Evolutionary conservation across 2,113 vertebrate genomes (phyloP).

Genomic region (Protomyctophum bolini): DNA sequence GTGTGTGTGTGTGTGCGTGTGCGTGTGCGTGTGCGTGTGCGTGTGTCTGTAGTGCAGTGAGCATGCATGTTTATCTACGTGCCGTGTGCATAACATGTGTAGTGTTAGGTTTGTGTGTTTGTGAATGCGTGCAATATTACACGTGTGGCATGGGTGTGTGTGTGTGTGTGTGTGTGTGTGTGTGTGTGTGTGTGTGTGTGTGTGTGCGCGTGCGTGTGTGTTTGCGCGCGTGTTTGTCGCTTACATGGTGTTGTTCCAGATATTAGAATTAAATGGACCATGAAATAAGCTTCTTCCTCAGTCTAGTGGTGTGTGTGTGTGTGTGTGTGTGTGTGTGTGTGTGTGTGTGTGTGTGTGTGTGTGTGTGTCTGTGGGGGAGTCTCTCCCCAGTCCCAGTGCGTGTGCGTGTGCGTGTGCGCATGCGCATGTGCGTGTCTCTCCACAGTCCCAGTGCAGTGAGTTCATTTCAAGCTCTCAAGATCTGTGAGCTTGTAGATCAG

Average conservation of each 20-base stretch:
- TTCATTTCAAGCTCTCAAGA: too few relatives aligned
- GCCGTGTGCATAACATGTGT: too few relatives aligned
- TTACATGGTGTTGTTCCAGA: slow-evolving; percentile 68
- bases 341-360: too few relatives aligned
- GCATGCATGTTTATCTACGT: too few relatives aligned
- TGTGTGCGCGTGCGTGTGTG: slow-evolving; percentile 19
- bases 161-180: slow-evolving; percentile 24
- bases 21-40: background rate
- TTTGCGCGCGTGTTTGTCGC: slow-evolving; percentile 3
- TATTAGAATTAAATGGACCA: slow-evolving; percentile 81
- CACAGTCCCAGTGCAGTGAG: too few relatives aligned
- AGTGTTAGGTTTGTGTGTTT: background rate
- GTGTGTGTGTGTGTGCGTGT: slow-evolving; percentile 9
- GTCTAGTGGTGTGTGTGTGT: slow-evolving; percentile 66
- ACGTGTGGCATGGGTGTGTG: slow-evolving; percentile 12
- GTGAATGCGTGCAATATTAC: background rate
- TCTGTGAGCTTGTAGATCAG: too few relatives aligned
- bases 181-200: slow-evolving; percentile 16
- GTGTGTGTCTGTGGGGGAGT: slow-evolving; percentile 69
- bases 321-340: too few relatives aligned
- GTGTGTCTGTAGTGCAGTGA: background rate
- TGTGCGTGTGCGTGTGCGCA: too few relatives aligned
- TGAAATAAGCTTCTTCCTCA: slow-evolving; percentile 82
- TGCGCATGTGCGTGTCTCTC: background rate
- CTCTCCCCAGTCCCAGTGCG: slow-evolving; percentile 55